Evolutionary conservation across 2,888 invertebrate genomes (phyloP).

Genomic region (Papilio elwesi): DNA sequence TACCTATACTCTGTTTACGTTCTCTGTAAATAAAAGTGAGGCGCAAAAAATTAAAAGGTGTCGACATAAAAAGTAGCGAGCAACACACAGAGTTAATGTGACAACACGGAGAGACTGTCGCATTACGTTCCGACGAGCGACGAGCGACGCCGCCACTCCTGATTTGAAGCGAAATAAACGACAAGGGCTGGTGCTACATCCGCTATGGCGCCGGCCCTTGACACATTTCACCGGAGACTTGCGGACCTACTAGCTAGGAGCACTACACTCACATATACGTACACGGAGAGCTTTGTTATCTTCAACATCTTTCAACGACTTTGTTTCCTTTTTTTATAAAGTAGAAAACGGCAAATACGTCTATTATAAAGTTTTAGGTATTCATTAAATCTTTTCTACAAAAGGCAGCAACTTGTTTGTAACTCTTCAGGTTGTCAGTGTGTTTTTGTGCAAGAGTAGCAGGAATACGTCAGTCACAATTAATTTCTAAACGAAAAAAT

Average conservation of each 20-base stretch:
- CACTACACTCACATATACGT: constrained; percentile 4
- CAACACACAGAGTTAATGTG: constrained; percentile 58
- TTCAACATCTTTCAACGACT: constrained; percentile 8
- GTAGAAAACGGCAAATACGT: not conserved
- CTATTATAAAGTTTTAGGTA: not conserved
- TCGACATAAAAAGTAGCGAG: constrained; percentile 41
- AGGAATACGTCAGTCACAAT: too few relatives aligned
- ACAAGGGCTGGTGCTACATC: constrained; percentile 56
- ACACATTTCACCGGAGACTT: constrained; percentile 53
- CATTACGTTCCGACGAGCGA: constrained; percentile 48
- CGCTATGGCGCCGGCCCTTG: constrained; percentile 56
- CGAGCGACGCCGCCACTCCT: constrained; percentile 43
- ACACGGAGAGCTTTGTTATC: constrained; percentile 4
- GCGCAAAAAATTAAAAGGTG: constrained; percentile 34
- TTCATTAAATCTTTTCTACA: too few relatives aligned
- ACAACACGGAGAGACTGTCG: constrained; percentile 61
- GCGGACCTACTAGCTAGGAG: not conserved
- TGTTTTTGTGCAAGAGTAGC: too few relatives aligned
- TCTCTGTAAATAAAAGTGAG: constrained; percentile 5
- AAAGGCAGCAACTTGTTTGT: too few relatives aligned
- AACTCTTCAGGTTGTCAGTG: too few relatives aligned
- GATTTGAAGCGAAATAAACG: constrained; percentile 67
- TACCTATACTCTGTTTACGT: not conserved
- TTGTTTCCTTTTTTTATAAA: constrained; percentile 15
- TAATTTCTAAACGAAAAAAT: too few relatives aligned